Evolutionary conservation across 2,888 invertebrate species (phyloP).

Genomic region (Labia minor): DNA sequence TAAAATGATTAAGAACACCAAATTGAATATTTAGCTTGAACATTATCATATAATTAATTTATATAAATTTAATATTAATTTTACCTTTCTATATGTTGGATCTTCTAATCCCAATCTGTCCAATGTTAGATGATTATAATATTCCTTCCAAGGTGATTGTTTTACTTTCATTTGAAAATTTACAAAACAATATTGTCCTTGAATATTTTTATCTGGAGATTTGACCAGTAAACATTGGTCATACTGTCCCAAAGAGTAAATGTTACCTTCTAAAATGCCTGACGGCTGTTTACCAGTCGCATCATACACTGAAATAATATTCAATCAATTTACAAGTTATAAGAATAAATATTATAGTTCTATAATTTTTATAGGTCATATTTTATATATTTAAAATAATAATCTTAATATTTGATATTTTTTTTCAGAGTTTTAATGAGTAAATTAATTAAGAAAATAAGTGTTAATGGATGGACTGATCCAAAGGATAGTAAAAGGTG

Average conservation of each 20-base stretch:
- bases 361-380: neutral
- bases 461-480: neutral
- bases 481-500: no score
- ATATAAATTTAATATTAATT: no score
- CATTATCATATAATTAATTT: no score
- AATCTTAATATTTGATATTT: neutral
- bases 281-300: neutral
- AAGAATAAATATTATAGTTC: no score
- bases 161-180: neutral
- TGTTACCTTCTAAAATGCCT: neutral
- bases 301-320: slow-evolving; percentile 14
- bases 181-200: slow-evolving; percentile 14
- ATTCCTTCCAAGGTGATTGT: neutral
- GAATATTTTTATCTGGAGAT: neutral
- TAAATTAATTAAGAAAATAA: neutral
- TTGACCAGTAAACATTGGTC: slow-evolving; percentile 9
- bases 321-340: neutral
- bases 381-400: neutral
- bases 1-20: no score
- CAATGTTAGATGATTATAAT: neutral
- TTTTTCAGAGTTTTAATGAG: neutral
- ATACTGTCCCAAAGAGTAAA: neutral
- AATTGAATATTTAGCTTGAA: no score
- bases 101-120: neutral
- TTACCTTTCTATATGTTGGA: neutral